Base-by-base conservation (phyloP, 2,888 invertebrate species). In the Sturmia bella region DNA sequence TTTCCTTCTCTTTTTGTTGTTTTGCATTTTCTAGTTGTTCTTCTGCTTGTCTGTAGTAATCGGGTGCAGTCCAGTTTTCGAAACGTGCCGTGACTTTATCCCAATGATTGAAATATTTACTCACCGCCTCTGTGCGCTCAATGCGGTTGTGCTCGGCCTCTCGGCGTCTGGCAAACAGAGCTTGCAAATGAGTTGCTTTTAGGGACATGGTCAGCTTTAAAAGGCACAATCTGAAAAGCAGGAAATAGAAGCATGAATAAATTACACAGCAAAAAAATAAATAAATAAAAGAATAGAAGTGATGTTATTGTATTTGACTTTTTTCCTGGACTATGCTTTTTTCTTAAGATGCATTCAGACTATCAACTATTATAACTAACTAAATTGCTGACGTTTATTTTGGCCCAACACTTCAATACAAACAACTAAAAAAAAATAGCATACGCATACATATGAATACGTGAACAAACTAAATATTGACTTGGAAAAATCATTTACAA, bases 11-110 rank as follows among this genome's bases (percentile, higher is more conserved):
- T 64, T 89, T 87, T 61, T 90, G 87, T 1, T 87, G 88, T 69
- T 90, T 90, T 0, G 86, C 81, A 12, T 90, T 87, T 61, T 89
- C 88, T 3, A 92, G 75, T 54, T 90, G 86, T 82, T 91, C 88
- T 37, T 91, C 91, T 32, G 91, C 92, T 68, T 91, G 90, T 68
- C 92, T 89, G 84, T 92, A 93, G 83, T 92, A 93, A 81, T 92
- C 89, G 7, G 92, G 92, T 17, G 91, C 91, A 4, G 93, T 92
- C 93, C 93, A 93, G 77, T 89, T 87, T 54, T 90, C 89, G 83
- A 88, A 91, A 68, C 89, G 88, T 0, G 88, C 85, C 3, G 90
- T 91, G 68, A 91, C 89, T 85, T 90, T 88, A 13, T 87, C 89
- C 91, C 91, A 91, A 76, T 90, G 90, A 64, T 88, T 88, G 78